Base-by-base conservation (phyloP, 2,888 invertebrate species). In the Caenorhabditis sp. region DNA sequence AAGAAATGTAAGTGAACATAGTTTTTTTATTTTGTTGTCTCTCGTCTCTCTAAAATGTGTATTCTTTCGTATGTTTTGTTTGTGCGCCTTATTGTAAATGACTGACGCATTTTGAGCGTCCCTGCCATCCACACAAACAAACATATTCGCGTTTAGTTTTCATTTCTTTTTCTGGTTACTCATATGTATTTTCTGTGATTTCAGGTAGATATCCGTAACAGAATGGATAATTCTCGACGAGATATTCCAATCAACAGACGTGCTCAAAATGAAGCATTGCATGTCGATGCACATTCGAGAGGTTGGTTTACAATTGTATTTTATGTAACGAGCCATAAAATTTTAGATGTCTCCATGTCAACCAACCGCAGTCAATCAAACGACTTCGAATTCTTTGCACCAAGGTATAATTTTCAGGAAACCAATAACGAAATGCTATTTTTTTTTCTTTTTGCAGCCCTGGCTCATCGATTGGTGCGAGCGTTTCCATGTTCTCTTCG, bases 401-500 rank as follows among this genome's bases (percentile, higher is more conserved):
- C 73, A 21, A 74, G 77, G 76, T 69, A 56, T 25, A 20, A 25
- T 27, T 61, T 14, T 17, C 5, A 31, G 5, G 10, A 31, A 10
- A 31, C 31, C 31, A 31, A 7, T 21, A 53, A n/a, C n/a, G n/a
- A 23, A 53, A 53, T 21, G 21, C 27, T 14, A 56, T 56, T 56
- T 26, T 4, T 23, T 26, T 26, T 56, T 56, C 23, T 21, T 56
- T 56, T 67, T 72, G 20, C 56, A 73, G 73, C 25, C 73, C 73
- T 1, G 65, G 65, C 10, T 73, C 73, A 12, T 73, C 73, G 5
- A 56, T 65, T 20, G 72, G 72, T 12, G 67, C 72, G 7, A 68
- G 72, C 21, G 63, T 73, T n/a, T 73, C 73, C 0, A 68, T 73
- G 63, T 60, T 68, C 50, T 73, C 73, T 17, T 73, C 73, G 12